Base-by-base conservation (phyloP, 1,140 invertebrate genomes). In the Ladona fulva region DNA sequence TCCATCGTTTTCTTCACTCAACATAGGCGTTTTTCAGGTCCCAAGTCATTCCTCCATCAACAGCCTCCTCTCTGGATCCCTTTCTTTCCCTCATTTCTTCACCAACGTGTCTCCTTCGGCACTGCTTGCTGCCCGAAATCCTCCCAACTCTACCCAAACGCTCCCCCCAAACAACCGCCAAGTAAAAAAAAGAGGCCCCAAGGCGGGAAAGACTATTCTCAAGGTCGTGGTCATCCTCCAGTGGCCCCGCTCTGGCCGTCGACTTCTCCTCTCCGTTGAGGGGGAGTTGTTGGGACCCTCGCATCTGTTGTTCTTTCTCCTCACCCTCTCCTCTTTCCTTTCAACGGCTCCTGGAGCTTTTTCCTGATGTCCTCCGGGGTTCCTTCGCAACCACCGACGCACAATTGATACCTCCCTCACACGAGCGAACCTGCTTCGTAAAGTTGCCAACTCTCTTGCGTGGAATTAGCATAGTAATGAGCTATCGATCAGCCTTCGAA, bases 141-240 rank as follows among this genome's bases (percentile, higher is more conserved):
- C n/a, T n/a, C n/a, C n/a, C n/a, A n/a, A n/a, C n/a, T n/a, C n/a
- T n/a, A n/a, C 29, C 29, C 29, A 37, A 37, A 37, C 29, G 29
- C n/a, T 16, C 52, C 52, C 52, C 52, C n/a, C 52, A 66, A 16
- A 16, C 52, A 12, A 16, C 52, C n/a, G 52, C 52, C 12, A 12
- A 66, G 16, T 6, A 16, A 22, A 22, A 66, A 66, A 19, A 16
- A 16, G 12, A 19, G 52, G 29, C 29, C 52, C 52, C 12, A 12
- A 12, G 52, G 52, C 52, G 52, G 52, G n/a, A 66, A 22, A 19
- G 52, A 19, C 16, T 66, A 66, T 66, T 66, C 52, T 22, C 52
- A 66, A 66, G 52, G 52, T 66, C 52, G 52, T 66, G 52, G 52
- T 66, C 52, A 66, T 66, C 52, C 52, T 66, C 52, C 52, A 66